A percentile compares a stretch with the other conserved stretches of the same genome.
These are phyloP conservation scores for Phodopus roborovskii DNA, from an alignment of 2,113 vertebrate genomes.

Conservation along the genomic window DNA sequence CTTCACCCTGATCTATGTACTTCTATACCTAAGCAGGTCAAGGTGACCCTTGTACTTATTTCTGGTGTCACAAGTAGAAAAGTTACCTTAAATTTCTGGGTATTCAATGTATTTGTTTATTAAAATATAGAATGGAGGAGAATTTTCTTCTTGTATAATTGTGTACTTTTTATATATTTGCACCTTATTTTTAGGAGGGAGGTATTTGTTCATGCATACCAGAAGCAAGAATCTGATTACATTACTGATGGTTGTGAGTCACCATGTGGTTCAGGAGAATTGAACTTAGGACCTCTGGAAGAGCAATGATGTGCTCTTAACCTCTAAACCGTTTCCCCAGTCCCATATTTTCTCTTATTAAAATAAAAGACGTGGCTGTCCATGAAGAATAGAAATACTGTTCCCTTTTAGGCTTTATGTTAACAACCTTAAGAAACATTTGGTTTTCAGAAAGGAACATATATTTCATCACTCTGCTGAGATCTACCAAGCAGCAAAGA, in stretches of 20 bases:
- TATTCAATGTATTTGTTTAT: neutral
- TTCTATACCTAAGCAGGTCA: neutral
- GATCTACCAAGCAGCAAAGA: conserved; percentile 51
- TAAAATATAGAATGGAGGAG: neutral
- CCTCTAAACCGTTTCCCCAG: neutral
- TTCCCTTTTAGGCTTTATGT: conserved; percentile 24
- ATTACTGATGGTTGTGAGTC: neutral
- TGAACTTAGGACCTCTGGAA: neutral
- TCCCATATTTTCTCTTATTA: neutral
- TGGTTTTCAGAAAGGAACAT: conserved; percentile 42
- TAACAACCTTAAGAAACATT: conserved; percentile 32
- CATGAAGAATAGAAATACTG: neutral
- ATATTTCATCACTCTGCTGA: conserved; percentile 54
- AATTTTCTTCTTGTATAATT: neutral
- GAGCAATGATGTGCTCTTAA: neutral
- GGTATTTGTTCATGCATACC: neutral
- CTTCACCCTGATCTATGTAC: neutral
- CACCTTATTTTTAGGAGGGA: neutral
- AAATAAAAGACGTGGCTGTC: conserved; percentile 14
- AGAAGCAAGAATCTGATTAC: neutral
- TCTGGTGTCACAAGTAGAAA: neutral
- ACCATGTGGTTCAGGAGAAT: neutral
- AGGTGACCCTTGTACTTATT: neutral
- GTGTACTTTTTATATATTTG: neutral
- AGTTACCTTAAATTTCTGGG: neutral